Evolutionary conservation across 1,140 invertebrate species (phyloP).

Genomic region (Anoplolepis gracilipes): DNA sequence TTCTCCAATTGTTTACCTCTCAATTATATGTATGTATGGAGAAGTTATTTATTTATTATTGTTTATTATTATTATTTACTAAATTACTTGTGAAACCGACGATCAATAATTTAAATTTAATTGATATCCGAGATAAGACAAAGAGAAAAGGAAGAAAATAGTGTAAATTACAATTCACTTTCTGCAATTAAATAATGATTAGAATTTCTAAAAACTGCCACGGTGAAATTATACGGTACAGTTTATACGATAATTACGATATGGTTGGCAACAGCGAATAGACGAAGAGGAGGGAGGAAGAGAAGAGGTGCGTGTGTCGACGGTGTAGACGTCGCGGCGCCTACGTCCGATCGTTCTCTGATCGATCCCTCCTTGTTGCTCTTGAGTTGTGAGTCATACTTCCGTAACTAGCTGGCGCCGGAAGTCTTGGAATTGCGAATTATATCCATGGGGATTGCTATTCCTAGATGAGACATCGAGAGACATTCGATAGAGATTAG

Average conservation of each 20-base stretch:
- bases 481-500: not conserved
- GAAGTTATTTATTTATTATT: no score
- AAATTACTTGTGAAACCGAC: not conserved
- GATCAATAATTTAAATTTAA: not conserved
- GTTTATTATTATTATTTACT: no score
- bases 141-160: not conserved
- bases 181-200: constrained; percentile 20
- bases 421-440: constrained; percentile 42
- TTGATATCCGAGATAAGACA: not conserved
- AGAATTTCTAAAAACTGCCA: not conserved
- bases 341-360: constrained; percentile 82
- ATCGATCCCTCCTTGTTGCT: constrained; percentile 83
- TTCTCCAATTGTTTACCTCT: not conserved
- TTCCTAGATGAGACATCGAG: not conserved
- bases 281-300: constrained; percentile 14
- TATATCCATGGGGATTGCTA: not conserved
- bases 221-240: constrained; percentile 1
- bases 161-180: not conserved
- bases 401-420: constrained; percentile 61
- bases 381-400: constrained; percentile 82
- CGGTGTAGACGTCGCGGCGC: constrained; percentile 84
- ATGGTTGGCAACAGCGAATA: not conserved
- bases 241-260: constrained; percentile 25
- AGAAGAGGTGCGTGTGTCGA: constrained; percentile 77
- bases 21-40: no score